Evolutionary conservation across 1,140 invertebrate genomes (phyloP), one percentile per base, ranked within the genome.

Genomic region (Triops longicaudatus): DNA sequence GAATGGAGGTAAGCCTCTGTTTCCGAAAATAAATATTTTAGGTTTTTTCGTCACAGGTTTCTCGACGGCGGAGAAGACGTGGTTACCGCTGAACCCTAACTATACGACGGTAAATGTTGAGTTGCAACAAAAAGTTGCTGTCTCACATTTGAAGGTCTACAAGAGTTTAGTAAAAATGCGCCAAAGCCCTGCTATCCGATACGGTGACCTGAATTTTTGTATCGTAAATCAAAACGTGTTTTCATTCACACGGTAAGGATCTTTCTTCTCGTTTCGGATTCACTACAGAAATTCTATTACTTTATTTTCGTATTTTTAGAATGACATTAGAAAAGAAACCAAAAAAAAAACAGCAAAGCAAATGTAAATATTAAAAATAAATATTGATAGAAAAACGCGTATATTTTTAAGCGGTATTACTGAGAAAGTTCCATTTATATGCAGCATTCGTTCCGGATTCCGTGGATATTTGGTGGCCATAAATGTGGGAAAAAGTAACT

Each of bases 391-490:
- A n/a, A n/a, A n/a, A n/a, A n/a, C n/a, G n/a, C 31, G 31, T 37
- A 7, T 37, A 7, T 7, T 7, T 37, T 37, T n/a, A n/a, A 37
- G 2, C 31, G 31, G 7, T 7, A 37, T 37, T 37, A 37, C 7
- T 37, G 31, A 37, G 31, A 2, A 76, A 9, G 10, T 78, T 14
- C 44, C 76, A 11, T 28, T 81, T 44, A 17, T 31, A n/a, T 80
- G 79, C 77, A 90, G 91, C 83, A 83, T 90, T 73, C 89, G 89
- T 80, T 87, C 87, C 80, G 90, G 91, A 42, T 89, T 88, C 82
- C 90, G 90, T 7, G 90, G 90, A 10, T 89, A 87, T 81, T 82
- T 92, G 75, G 88, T 92, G 1, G 86, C 87, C 0, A 87, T 88
- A 43, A 90, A 91, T 83, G 87, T 88, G 44, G 85, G 84, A 43